These are phyloP conservation scores for Phyllotreta striolata DNA, from an alignment of 2,888 invertebrate species.

Conservation along the genomic window DNA sequence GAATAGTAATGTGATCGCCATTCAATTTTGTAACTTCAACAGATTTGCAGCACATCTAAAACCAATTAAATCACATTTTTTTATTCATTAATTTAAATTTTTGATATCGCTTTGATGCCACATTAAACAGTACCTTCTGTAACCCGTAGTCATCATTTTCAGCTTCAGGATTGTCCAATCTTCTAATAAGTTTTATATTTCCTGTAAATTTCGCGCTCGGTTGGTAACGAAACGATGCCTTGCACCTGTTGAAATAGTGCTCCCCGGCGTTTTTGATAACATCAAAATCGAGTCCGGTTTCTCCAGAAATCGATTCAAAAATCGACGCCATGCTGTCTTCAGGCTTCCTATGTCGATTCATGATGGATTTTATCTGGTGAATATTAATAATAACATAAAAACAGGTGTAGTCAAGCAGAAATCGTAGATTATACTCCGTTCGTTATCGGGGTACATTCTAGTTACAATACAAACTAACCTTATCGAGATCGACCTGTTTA, in stretches of 20 bases:
- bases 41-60: constrained; percentile 37
- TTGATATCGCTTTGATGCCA: not conserved
- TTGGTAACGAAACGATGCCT: constrained; percentile 33
- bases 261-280: constrained; percentile 23
- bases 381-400: not conserved
- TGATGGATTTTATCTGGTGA: constrained; percentile 8
- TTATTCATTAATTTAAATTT: not conserved
- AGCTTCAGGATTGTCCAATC: constrained; percentile 20
- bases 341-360: not conserved
- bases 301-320: constrained; percentile 30
- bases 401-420: not conserved
- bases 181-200: constrained; percentile 34
- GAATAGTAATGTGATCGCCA: constrained; percentile 38
- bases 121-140: constrained; percentile 32
- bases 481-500: constrained; percentile 26
- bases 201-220: constrained; percentile 34
- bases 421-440: not conserved
- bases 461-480: constrained; percentile 14
- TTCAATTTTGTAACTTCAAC: constrained; percentile 33
- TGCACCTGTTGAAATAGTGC: constrained; percentile 35
- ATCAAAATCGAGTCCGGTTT: constrained; percentile 23
- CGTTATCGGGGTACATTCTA: not conserved
- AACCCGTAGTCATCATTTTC: constrained; percentile 38
- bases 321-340: constrained; percentile 4
- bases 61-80: constrained; percentile 6